Percentiles rank a stretch among this genome's conserved stretches.
phyloP scores from a whole-genome alignment of 2,888 invertebrate genomes.

The Cataglyphis albicans region DNA sequence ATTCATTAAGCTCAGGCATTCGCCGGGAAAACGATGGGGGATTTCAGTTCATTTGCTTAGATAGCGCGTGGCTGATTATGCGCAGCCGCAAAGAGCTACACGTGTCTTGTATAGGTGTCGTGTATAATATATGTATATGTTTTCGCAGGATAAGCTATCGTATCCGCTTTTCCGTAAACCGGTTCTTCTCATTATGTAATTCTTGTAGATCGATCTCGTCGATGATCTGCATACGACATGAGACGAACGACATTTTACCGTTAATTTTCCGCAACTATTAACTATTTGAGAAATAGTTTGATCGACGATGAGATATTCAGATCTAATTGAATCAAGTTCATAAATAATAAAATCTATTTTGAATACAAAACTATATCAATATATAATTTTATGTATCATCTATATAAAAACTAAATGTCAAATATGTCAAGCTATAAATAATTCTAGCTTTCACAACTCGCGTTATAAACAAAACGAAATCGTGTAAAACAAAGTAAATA shows the following conservation, averaged over 20 bases:
- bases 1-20: constrained; percentile 31
- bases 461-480: background rate
- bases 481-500: background rate
- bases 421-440: background rate
- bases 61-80: constrained; percentile 48
- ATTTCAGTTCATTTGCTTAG: constrained; percentile 64
- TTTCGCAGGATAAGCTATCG: constrained; percentile 13
- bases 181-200: background rate
- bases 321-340: background rate
- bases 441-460: background rate
- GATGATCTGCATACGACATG: background rate
- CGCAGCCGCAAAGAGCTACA: background rate
- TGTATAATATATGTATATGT: background rate
- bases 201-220: background rate
- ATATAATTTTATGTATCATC: too few relatives aligned
- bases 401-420: background rate
- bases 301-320: background rate
- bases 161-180: constrained; percentile 25
- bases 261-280: background rate
- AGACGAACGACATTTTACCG: background rate
- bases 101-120: background rate
- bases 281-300: background rate
- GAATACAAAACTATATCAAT: background rate
- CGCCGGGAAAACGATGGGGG: constrained; percentile 19
- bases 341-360: background rate